A percentile compares a stretch with the other conserved stretches of the same genome.
Conservation (phyloP, 37 sponge, comb jelly and placozoan genomes). For the Theonella swinhoei region DNA sequence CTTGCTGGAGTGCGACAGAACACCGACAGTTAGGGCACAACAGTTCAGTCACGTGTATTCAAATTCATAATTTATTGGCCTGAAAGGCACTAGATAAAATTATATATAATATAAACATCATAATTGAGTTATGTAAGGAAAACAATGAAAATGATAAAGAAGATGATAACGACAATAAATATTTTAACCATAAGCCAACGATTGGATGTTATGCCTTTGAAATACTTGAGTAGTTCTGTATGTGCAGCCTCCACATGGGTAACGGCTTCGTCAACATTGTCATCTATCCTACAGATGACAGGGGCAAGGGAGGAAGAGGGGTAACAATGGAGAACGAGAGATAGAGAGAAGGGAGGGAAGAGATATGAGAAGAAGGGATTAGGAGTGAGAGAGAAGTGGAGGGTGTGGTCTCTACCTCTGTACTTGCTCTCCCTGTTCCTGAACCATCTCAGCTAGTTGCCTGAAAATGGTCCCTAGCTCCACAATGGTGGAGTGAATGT, state of each 20-base stretch:
- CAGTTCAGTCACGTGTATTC: too few relatives aligned
- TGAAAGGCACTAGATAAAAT: too few relatives aligned
- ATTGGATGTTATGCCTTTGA: constrained; percentile 94
- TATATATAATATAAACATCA: too few relatives aligned
- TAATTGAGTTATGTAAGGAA: constrained; percentile 72
- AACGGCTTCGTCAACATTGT: constrained; percentile 86
- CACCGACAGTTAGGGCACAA: too few relatives aligned
- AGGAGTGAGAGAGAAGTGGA: too few relatives aligned
- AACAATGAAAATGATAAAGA: constrained; percentile 95
- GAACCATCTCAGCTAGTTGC: constrained; percentile 97
- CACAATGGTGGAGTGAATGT: constrained; percentile 94
- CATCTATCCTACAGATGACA: constrained; percentile 76
- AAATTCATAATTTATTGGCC: too few relatives aligned
- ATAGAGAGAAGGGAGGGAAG: not conserved
- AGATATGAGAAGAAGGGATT: not conserved
- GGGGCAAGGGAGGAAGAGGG: not conserved
- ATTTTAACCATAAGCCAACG: constrained; percentile 99
- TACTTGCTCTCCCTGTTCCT: constrained; percentile 96
- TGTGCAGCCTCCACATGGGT: constrained; percentile 96
- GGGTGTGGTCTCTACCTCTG: constrained; percentile 74
- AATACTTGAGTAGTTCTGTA: constrained; percentile 96
- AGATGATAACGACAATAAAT: constrained; percentile 89
- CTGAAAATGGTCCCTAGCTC: constrained; percentile 94
- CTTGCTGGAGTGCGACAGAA: too few relatives aligned
- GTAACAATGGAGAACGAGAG: too few relatives aligned